phyloP scores from a whole-genome alignment of 2,797 vertebrate genomes.

The Lindbergichthys nudifrons region DNA sequence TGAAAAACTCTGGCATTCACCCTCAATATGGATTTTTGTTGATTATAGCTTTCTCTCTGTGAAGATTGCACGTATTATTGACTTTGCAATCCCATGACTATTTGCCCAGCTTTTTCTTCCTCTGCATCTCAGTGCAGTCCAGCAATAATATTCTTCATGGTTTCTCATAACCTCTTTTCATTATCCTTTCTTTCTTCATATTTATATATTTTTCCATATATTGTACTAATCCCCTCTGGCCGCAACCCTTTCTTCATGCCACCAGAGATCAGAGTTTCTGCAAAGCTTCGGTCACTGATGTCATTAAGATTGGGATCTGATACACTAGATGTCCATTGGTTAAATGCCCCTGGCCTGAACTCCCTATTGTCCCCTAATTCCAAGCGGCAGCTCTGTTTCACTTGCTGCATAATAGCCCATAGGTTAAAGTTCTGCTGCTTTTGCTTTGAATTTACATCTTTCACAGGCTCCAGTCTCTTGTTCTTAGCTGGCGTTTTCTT shows the following conservation, averaged over 20 bases:
- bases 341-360: slow-evolving; percentile 81
- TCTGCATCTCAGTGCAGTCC: slow-evolving; percentile 66
- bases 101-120: slow-evolving; percentile 82
- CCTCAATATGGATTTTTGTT: slow-evolving; percentile 87
- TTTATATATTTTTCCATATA: slow-evolving; percentile 48
- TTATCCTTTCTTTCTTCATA: slow-evolving; percentile 67
- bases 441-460: slow-evolving; percentile 85
- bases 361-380: slow-evolving; percentile 82
- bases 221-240: slow-evolving; percentile 72
- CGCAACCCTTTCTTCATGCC: slow-evolving; percentile 75
- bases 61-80: slow-evolving; percentile 86
- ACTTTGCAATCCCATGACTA: slow-evolving; percentile 85
- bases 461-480: slow-evolving; percentile 71
- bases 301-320: slow-evolving; percentile 85
- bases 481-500: slow-evolving; percentile 67
- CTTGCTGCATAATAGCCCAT: slow-evolving; percentile 80
- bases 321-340: slow-evolving; percentile 81
- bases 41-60: slow-evolving; percentile 85
- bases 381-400: slow-evolving; percentile 82
- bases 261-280: slow-evolving; percentile 81
- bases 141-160: slow-evolving; percentile 70
- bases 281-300: slow-evolving; percentile 80
- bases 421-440: slow-evolving; percentile 84
- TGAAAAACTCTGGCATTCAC: slow-evolving; percentile 87
- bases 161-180: slow-evolving; percentile 75